Conservation (phyloP, 92 coral and sea anemone species). For the Epizoanthus illoricatus region DNA sequence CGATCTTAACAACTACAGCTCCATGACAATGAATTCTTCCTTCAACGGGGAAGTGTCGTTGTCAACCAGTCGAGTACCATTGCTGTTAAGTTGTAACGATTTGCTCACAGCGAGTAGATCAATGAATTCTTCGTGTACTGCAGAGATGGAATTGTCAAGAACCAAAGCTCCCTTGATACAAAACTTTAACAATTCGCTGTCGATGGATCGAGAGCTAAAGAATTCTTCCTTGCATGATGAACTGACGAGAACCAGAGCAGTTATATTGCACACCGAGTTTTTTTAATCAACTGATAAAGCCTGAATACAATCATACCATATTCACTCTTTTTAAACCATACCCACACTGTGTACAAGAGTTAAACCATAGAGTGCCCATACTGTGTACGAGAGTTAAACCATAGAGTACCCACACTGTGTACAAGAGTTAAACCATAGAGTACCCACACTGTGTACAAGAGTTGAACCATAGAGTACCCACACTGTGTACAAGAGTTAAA, state of each 20-base stretch:
- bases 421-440: no score
- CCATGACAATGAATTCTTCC: not conserved
- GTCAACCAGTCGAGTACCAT: constrained; percentile 18
- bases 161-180: not conserved
- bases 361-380: no score
- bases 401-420: no score
- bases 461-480: no score
- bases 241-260: constrained; percentile 14
- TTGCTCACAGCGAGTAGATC: not conserved
- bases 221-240: constrained; percentile 29
- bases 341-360: no score
- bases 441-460: no score
- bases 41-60: constrained; percentile 11
- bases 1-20: constrained; percentile 21
- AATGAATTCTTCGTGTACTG: not conserved
- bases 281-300: not conserved
- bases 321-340: no score
- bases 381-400: no score
- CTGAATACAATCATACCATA: not conserved
- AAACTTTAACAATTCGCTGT: not conserved
- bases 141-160: not conserved
- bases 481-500: no score
- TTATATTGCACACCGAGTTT: not conserved
- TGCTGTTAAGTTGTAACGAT: not conserved
- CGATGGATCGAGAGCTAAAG: not conserved